Percentiles rank a stretch among this genome's conserved stretches.
These are phyloP conservation scores for Cyclura pinguis DNA, from an alignment of 2,797 vertebrate species.

Conservation along the genomic window DNA sequence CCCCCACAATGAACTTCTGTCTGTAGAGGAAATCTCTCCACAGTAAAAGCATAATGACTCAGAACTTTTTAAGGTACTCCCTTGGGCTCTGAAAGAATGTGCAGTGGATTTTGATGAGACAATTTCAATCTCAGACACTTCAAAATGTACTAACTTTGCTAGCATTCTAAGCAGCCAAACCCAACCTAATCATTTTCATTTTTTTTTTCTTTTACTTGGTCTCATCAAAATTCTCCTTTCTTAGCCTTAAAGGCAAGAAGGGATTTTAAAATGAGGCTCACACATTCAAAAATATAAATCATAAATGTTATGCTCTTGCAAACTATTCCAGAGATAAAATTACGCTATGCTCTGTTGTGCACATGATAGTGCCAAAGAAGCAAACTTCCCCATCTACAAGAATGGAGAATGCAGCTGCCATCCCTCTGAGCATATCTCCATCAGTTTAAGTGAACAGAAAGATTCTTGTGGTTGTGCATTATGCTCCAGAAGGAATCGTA, in stretches of 20 bases:
- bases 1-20: neutral
- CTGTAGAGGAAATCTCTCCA: constrained; percentile 41
- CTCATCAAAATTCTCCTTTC: constrained; percentile 18
- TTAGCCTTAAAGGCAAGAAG: constrained; percentile 16
- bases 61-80: constrained; percentile 42
- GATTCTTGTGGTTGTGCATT: neutral
- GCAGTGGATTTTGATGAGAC: constrained; percentile 46
- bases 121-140: constrained; percentile 45
- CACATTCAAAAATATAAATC: constrained; percentile 30
- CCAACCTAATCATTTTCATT: constrained; percentile 33
- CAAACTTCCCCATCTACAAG: neutral
- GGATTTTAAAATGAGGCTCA: constrained; percentile 16
- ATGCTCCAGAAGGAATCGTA: neutral
- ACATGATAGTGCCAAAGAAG: neutral
- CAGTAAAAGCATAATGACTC: constrained; percentile 39
- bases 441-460: neutral
- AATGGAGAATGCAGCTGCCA: neutral
- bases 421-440: neutral
- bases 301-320: constrained; percentile 3
- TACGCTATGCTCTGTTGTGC: neutral
- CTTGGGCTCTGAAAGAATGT: constrained; percentile 30
- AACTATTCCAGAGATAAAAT: neutral
- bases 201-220: constrained; percentile 20
- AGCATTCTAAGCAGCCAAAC: constrained; percentile 52
- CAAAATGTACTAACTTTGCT: constrained; percentile 20